Conservation (phyloP, 2,113 vertebrate species). For the Platycercus adscitus region DNA sequence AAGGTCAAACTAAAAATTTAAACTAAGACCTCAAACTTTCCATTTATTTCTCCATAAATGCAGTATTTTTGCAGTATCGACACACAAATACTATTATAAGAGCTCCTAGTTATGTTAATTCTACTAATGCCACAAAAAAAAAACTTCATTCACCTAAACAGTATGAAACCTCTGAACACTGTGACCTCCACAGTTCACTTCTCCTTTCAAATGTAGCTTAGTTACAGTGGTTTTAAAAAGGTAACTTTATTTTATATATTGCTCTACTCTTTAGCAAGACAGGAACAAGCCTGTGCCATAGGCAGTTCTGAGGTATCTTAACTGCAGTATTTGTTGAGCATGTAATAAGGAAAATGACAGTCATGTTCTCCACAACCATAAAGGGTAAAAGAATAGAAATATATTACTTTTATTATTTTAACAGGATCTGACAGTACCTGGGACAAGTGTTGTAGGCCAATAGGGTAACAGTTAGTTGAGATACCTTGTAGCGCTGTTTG, state of each 20-base stretch:
- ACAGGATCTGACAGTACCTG: not conserved
- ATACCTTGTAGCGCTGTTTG: not conserved
- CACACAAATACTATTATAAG: not conserved
- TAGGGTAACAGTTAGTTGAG: not conserved
- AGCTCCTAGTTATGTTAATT: not conserved
- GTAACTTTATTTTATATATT: not conserved
- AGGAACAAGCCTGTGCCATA: not conserved
- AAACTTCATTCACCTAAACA: not conserved
- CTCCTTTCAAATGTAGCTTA: not conserved
- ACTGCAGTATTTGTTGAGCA: not conserved
- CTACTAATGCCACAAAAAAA: not conserved
- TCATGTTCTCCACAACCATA: not conserved
- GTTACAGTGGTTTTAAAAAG: not conserved
- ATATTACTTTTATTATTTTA: not conserved
- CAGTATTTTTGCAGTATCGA: not conserved
- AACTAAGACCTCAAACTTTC: not conserved
- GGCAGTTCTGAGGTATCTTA: not conserved
- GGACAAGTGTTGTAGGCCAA: not conserved
- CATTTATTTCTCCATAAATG: not conserved
- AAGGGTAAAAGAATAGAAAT: not conserved
- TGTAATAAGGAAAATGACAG: not conserved
- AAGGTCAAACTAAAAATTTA: conserved; percentile 35
- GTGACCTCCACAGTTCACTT: not conserved
- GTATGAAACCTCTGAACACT: not conserved
- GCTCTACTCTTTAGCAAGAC: not conserved